Evolutionary conservation across 2,113 vertebrate genomes (phyloP).

Genomic region (Chloropsis cyanopogon): DNA sequence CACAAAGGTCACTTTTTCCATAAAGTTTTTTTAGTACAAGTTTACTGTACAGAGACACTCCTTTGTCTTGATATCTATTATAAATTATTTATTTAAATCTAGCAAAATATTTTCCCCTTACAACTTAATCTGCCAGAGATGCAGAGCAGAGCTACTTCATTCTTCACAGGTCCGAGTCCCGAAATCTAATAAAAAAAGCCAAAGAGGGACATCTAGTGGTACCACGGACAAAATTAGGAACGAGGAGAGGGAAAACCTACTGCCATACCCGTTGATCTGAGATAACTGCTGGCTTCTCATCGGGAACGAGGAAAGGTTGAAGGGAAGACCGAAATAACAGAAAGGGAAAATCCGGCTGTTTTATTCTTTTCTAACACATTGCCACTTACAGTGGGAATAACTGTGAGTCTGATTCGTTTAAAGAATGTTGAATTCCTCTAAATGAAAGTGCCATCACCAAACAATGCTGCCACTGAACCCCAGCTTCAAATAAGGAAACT

Average conservation of each 20-base stretch:
- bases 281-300: not conserved
- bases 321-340: not conserved
- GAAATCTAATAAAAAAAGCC: slow-evolving; percentile 70
- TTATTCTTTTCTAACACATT: not conserved
- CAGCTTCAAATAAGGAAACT: not conserved
- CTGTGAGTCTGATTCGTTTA: not conserved
- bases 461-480: not conserved
- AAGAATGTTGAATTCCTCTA: not conserved
- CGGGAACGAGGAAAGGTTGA: not conserved
- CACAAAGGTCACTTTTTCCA: slow-evolving; percentile 3
- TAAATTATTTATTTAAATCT: not conserved
- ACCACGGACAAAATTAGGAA: not conserved
- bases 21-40: not conserved
- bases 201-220: slow-evolving; percentile 80
- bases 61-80: not conserved
- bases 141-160: not conserved
- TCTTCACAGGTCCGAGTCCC: not conserved
- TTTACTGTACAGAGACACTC: not conserved
- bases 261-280: not conserved
- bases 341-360: not conserved
- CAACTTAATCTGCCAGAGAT: not conserved
- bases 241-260: not conserved
- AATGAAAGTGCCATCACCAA: not conserved
- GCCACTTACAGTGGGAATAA: not conserved
- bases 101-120: not conserved